Evolutionary conservation across 2,797 vertebrate species (phyloP).

Genomic region (Centroberyx gerrardi): DNA sequence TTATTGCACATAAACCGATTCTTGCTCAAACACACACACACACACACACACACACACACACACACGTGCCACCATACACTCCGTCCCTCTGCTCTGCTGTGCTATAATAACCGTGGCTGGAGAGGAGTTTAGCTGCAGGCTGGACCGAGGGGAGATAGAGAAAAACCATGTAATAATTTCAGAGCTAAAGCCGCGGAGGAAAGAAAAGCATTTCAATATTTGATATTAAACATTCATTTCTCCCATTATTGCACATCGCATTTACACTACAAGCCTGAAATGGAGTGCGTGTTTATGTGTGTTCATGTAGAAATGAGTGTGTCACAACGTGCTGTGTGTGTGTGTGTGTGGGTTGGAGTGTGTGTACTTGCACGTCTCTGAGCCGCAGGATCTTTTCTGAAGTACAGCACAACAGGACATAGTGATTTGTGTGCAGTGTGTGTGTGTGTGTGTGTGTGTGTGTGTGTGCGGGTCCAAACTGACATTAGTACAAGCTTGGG

Average conservation of each 20-base stretch:
- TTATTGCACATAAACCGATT: constrained; percentile 51
- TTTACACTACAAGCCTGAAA: constrained; percentile 16
- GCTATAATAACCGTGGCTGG: constrained; percentile 40
- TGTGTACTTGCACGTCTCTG: neutral
- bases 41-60: constrained; percentile 7
- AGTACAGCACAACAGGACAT: neutral
- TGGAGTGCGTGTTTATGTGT: neutral
- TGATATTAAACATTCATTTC: constrained; percentile 35
- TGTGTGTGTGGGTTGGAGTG: neutral
- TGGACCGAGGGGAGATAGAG: constrained; percentile 23
- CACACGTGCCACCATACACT: neutral
- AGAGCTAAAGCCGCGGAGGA: constrained; percentile 32
- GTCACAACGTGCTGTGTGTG: too few species aligned
- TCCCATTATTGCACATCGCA: constrained; percentile 27
- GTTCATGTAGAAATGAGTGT: too few species aligned
- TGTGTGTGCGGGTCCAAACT: neutral
- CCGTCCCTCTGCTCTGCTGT: constrained; percentile 6
- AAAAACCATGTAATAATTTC: constrained; percentile 43
- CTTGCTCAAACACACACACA: constrained; percentile 27
- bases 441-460: neutral
- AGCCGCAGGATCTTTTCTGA: neutral
- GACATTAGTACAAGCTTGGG: neutral
- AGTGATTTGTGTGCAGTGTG: neutral
- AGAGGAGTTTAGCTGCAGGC: constrained; percentile 46
- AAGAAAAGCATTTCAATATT: constrained; percentile 39